phyloP scores from a whole-genome alignment of 1,140 invertebrate species.

The Telenomus remus region DNA sequence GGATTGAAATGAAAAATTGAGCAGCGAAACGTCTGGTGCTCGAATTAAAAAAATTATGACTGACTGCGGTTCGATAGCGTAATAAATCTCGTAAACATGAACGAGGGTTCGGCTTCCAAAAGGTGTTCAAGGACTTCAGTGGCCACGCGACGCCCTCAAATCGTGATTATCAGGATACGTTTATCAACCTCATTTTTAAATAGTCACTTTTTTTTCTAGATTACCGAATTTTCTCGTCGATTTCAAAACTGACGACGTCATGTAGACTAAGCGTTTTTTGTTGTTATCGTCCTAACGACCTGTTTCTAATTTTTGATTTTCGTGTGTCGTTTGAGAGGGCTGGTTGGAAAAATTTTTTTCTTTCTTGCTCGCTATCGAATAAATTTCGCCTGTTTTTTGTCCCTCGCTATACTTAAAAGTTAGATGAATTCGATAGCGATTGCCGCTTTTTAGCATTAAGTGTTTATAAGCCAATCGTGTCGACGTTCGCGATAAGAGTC shows the following conservation, averaged over 20 bases:
- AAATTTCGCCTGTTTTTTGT: neutral
- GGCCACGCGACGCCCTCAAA: slow-evolving; percentile 40
- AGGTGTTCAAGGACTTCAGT: slow-evolving; percentile 41
- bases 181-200: slow-evolving; percentile 28
- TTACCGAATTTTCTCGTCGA: slow-evolving; percentile 5
- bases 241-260: slow-evolving; percentile 26
- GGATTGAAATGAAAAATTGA: slow-evolving; percentile 45
- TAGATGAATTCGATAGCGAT: slow-evolving; percentile 24
- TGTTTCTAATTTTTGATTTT: too few species aligned
- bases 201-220: too few species aligned
- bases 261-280: neutral
- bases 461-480: slow-evolving; percentile 63
- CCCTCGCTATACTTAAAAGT: neutral
- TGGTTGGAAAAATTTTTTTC: neutral
- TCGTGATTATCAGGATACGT: slow-evolving; percentile 37
- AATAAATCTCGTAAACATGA: slow-evolving; percentile 40
- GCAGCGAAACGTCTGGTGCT: slow-evolving; percentile 4
- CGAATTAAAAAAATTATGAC: slow-evolving; percentile 41
- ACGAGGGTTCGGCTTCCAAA: slow-evolving; percentile 38
- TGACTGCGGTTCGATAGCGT: slow-evolving; percentile 37
- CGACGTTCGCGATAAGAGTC: slow-evolving; percentile 65
- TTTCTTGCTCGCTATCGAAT: neutral
- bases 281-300: too few species aligned
- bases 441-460: slow-evolving; percentile 43
- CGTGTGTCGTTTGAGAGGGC: too few species aligned